Conservation (phyloP, 2,888 invertebrate species). For the Diabrotica balteata region DNA sequence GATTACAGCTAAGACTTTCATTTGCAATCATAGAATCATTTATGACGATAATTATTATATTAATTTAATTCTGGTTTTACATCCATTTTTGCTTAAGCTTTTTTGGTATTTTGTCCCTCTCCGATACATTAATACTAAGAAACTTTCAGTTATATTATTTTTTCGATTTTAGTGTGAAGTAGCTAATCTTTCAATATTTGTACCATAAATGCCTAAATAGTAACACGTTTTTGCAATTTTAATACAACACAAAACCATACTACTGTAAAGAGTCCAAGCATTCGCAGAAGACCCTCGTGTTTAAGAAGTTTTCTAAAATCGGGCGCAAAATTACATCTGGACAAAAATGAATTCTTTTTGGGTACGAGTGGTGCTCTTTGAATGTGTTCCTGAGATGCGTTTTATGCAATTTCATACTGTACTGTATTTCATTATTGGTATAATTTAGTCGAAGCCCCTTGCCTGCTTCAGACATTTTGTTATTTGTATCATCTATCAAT, state of each 20-base stretch:
- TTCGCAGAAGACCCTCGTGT: slow-evolving; percentile 9
- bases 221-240: slow-evolving; percentile 48
- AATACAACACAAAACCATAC: slow-evolving; percentile 41
- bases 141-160: slow-evolving; percentile 39
- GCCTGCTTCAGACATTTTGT: slow-evolving; percentile 49
- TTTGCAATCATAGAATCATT: slow-evolving; percentile 54
- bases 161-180: slow-evolving; percentile 58
- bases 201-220: slow-evolving; percentile 50
- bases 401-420: slow-evolving; percentile 38
- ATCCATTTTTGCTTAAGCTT: slow-evolving; percentile 52
- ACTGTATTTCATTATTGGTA: slow-evolving; percentile 46
- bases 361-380: slow-evolving; percentile 13
- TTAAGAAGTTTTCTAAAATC: slow-evolving; percentile 16
- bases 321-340: slow-evolving; percentile 23
- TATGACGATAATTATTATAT: slow-evolving; percentile 37
- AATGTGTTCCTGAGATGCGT: slow-evolving; percentile 29
- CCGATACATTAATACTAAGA: slow-evolving; percentile 48
- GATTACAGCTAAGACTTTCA: slow-evolving; percentile 58
- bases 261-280: slow-evolving; percentile 31
- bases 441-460: slow-evolving; percentile 42
- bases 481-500: slow-evolving; percentile 54
- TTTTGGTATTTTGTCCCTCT: slow-evolving; percentile 51
- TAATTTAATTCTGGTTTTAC: slow-evolving; percentile 43
- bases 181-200: slow-evolving; percentile 54
- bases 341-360: slow-evolving; percentile 18